Base-by-base conservation (phyloP, 2,797 vertebrate genomes). In the Sebastes kiyomatsui region DNA sequence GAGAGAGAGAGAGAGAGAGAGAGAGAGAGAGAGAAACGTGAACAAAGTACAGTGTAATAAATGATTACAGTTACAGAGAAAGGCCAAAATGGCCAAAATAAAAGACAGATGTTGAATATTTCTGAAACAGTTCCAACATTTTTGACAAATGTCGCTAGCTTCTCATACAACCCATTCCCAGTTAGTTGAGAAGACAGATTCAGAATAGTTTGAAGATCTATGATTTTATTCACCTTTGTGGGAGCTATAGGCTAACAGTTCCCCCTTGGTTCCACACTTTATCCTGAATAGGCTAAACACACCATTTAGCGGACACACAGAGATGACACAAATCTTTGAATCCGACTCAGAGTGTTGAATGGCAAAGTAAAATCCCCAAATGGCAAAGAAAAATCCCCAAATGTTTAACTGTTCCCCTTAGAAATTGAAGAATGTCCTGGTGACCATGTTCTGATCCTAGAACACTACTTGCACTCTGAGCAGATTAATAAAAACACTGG, bases 381-480 rank as follows among this genome's bases (percentile, higher is more conserved):
- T 33, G 13, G 32, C 7, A 22, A 58, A 20, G 6, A 18, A 18
- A 67, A 46, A 35, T 58, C n/a, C 11, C 3, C 18, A 64, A 62
- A 76, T 33, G 13, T 12, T 65, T 2, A 59, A 67, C 33, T 32
- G 25, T 54, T 74, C 27, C 33, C 65, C 33, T 35, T 20, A 32
- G 27, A 46, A n/a, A 38, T 4, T 28, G 3, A 65, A 35, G 18
- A 22, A 22, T 1, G 2, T 30, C 22, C 35, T 18, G 6, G 42
- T 20, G 33, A 35, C 33, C 18, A 49, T 49, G 16, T 49, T 18
- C 16, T 71, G 46, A 77, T 62, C 61, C 7, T 67, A 18, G 30
- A 72, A 38, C 4, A 79, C 23, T 65, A 25, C 58, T 68, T 68
- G 30, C 16, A 80, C 56, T 71, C 61, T 35, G 25, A 84, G 42